These are phyloP conservation scores for Acanthisitta chloris DNA, from an alignment of 2,113 vertebrate species.

Conservation along the genomic window DNA sequence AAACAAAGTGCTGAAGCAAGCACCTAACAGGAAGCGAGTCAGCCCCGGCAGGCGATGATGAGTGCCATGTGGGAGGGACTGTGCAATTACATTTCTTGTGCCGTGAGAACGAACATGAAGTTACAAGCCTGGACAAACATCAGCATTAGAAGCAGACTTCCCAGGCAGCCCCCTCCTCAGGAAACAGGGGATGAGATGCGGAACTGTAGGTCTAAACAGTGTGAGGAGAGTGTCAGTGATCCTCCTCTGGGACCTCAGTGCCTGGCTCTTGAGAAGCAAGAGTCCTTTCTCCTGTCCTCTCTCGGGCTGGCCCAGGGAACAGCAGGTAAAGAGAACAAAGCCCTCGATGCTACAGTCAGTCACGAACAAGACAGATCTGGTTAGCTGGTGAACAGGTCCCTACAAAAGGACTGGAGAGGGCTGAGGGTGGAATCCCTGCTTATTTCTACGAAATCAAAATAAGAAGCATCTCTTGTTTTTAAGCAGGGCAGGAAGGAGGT, in stretches of 20 bases:
- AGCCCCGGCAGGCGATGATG: neutral
- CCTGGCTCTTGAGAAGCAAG: neutral
- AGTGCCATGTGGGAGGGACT: constrained; percentile 40
- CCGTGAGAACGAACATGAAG: constrained; percentile 22
- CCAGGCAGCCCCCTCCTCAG: neutral
- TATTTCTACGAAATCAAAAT: neutral
- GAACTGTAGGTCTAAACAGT: neutral
- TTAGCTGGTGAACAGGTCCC: neutral
- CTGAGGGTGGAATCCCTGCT: neutral
- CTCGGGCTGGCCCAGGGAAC: rapidly evolving
- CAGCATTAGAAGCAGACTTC: neutral
- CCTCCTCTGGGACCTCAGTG: rapidly evolving
- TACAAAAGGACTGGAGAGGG: neutral
- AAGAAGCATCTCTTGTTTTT: neutral
- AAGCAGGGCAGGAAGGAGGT: neutral
- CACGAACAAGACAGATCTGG: neutral
- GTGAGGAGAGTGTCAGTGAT: neutral
- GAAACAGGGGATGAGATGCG: neutral
- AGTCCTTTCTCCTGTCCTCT: neutral
- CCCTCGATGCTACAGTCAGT: neutral
- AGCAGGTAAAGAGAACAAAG: neutral
- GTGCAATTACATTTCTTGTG: neutral
- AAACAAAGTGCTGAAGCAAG: neutral
- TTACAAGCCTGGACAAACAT: constrained; percentile 5
- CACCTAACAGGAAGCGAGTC: constrained; percentile 58